Evolutionary conservation across 37 sponge, comb jelly and placozoan genomes (phyloP).

Genomic region (Ianthella basta): DNA sequence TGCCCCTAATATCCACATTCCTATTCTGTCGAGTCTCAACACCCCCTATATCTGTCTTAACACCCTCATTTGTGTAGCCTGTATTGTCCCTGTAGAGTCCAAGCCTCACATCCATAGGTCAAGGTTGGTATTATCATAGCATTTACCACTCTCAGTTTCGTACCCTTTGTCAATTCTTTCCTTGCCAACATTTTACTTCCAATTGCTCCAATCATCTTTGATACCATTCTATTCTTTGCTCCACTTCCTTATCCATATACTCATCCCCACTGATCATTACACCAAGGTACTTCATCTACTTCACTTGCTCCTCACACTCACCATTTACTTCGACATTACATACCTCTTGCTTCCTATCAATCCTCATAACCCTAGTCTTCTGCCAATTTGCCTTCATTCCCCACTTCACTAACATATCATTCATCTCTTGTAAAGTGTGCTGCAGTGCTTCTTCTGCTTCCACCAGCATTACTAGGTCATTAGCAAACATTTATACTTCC

Average conservation of each 20-base stretch:
- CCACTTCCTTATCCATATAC: background rate
- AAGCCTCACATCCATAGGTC: slow-evolving; percentile 10
- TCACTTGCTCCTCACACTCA: background rate
- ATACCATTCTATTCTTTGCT: background rate
- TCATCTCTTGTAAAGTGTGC: background rate
- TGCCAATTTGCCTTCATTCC: background rate
- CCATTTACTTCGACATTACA: no score
- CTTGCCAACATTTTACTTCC: background rate
- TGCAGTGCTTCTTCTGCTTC: background rate
- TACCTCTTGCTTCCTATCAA: no score
- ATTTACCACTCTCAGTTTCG: background rate
- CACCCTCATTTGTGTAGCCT: slow-evolving; percentile 13
- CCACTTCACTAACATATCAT: background rate
- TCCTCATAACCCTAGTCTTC: background rate
- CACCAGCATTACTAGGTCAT: background rate
- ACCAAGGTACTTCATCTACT: no score
- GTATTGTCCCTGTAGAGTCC: background rate
- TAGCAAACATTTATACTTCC: background rate
- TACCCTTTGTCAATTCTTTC: slow-evolving; percentile 1
- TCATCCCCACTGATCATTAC: slow-evolving; percentile 5
- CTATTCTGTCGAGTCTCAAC: background rate
- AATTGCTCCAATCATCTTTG: slow-evolving; percentile 12
- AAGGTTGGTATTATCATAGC: background rate
- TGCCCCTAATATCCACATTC: background rate
- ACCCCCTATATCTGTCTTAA: background rate